phyloP scores from a whole-genome alignment of 2,888 invertebrate genomes.

The Drosophila greeni region DNA sequence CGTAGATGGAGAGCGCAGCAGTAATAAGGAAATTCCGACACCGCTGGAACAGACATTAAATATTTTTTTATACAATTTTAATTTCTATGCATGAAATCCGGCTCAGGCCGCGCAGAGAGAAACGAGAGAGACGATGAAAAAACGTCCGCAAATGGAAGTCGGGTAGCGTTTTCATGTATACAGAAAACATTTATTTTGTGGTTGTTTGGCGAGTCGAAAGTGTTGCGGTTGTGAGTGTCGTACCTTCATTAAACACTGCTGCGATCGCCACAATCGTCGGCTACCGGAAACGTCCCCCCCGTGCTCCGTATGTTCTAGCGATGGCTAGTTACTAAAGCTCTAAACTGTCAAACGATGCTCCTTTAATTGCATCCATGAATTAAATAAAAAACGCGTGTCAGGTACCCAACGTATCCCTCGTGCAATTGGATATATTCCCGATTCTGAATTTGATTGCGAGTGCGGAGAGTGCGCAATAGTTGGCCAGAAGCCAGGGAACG shows the following conservation, averaged over 20 bases:
- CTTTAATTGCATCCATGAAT: constrained; percentile 20
- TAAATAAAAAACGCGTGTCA: constrained; percentile 7
- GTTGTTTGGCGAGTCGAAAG: constrained; percentile 29
- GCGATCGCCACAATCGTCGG: constrained; percentile 1
- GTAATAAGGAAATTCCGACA: constrained; percentile 41
- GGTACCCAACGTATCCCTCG: neutral
- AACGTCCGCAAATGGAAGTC: constrained; percentile 51
- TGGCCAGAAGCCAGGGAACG: constrained; percentile 61
- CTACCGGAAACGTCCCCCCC: constrained; percentile 30
- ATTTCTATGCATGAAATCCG: constrained; percentile 60
- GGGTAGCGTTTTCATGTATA: constrained; percentile 21
- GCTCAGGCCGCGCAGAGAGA: constrained; percentile 13
- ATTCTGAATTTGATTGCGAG: constrained; percentile 7
- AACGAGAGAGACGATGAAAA: constrained; percentile 16
- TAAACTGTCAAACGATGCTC: constrained; percentile 3
- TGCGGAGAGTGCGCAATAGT: constrained; percentile 47
- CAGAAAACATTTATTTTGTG: constrained; percentile 3
- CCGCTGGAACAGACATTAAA: constrained; percentile 57
- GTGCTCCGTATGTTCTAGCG: constrained; percentile 1
- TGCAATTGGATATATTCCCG: neutral
- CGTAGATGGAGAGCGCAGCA: constrained; percentile 33
- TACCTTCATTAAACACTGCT: constrained; percentile 32
- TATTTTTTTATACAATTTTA: constrained; percentile 54
- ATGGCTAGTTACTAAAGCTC: constrained; percentile 1
- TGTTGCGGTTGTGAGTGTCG: constrained; percentile 10